phyloP scores from a whole-genome alignment of 2,888 invertebrate species.

The Heterodera filipjevi region DNA sequence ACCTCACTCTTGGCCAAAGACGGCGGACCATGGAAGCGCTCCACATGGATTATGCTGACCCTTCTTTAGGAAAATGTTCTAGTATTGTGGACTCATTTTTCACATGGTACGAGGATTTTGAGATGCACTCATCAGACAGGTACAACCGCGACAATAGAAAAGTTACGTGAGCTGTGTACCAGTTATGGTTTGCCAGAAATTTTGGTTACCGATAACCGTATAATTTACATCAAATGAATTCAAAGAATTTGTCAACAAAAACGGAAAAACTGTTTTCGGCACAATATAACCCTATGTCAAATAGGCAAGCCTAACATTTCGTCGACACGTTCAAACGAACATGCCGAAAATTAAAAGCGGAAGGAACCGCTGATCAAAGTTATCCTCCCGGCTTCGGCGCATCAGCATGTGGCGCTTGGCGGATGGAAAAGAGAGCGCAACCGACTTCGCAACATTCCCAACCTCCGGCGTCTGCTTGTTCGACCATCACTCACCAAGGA shows the following conservation, averaged over 20 bases:
- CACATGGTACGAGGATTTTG: slow-evolving; percentile 14
- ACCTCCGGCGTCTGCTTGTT: too few relatives aligned
- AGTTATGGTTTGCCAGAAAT: slow-evolving; percentile 20
- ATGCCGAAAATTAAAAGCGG: slow-evolving; percentile 17
- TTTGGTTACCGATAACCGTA: slow-evolving; percentile 25
- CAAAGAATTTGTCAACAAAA: too few relatives aligned
- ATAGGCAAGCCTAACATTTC: too few relatives aligned
- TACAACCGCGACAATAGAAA: not conserved
- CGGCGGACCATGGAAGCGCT: slow-evolving; percentile 65
- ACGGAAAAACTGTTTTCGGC: too few relatives aligned
- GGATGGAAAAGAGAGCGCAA: too few relatives aligned
- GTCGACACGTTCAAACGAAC: too few relatives aligned
- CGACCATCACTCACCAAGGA: too few relatives aligned
- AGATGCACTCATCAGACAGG: not conserved
- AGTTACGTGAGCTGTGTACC: not conserved
- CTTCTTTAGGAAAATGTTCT: slow-evolving; percentile 60
- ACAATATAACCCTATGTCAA: too few relatives aligned
- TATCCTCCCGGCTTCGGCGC: too few relatives aligned
- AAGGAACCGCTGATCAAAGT: not conserved
- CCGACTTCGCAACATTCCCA: too few relatives aligned
- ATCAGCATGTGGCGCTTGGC: too few relatives aligned
- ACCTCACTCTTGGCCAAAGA: slow-evolving; percentile 57
- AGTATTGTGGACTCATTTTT: slow-evolving; percentile 14
- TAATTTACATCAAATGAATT: too few relatives aligned
- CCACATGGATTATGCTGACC: slow-evolving; percentile 68